These are phyloP conservation scores for Acromyrmex echinatior DNA, from an alignment of 1,140 invertebrate species.

Conservation along the genomic window DNA sequence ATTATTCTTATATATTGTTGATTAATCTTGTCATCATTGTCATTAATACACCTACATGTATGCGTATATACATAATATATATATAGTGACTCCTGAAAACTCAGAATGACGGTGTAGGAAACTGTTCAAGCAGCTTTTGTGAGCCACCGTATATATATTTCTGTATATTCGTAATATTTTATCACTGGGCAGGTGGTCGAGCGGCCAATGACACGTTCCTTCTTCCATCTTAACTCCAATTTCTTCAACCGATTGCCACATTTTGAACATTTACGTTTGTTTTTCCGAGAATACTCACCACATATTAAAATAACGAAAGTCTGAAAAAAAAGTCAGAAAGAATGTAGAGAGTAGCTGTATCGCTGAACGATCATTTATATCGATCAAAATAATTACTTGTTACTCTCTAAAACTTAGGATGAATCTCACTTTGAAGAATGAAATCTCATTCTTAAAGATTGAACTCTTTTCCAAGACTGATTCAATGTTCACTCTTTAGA, in stretches of 20 bases:
- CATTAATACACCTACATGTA: slow-evolving; percentile 69
- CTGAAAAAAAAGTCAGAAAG: slow-evolving; percentile 25
- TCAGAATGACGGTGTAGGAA: background rate
- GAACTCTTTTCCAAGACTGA: too few relatives aligned
- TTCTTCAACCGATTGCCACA: slow-evolving; percentile 59
- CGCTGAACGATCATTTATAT: slow-evolving; percentile 13
- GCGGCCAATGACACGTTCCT: slow-evolving; percentile 71
- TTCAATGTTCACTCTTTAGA: too few relatives aligned
- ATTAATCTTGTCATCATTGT: slow-evolving; percentile 75
- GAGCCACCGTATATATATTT: slow-evolving; percentile 61
- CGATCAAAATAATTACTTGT: background rate
- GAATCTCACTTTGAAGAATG: too few relatives aligned
- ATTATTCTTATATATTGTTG: slow-evolving; percentile 75
- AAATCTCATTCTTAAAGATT: too few relatives aligned
- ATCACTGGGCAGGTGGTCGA: slow-evolving; percentile 76
- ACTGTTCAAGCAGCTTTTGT: slow-evolving; percentile 34
- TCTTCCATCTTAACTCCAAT: slow-evolving; percentile 55
- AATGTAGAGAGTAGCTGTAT: slow-evolving; percentile 17
- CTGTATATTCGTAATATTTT: slow-evolving; percentile 75
- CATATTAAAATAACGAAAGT: slow-evolving; percentile 61
- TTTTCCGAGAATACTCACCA: slow-evolving; percentile 62
- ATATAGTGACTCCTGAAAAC: slow-evolving; percentile 19
- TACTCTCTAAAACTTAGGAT: too few relatives aligned
- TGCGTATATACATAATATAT: slow-evolving; percentile 34
- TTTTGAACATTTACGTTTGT: slow-evolving; percentile 44